Conservation (phyloP, 2,113 vertebrate species). For the Corvus moneduloides region DNA sequence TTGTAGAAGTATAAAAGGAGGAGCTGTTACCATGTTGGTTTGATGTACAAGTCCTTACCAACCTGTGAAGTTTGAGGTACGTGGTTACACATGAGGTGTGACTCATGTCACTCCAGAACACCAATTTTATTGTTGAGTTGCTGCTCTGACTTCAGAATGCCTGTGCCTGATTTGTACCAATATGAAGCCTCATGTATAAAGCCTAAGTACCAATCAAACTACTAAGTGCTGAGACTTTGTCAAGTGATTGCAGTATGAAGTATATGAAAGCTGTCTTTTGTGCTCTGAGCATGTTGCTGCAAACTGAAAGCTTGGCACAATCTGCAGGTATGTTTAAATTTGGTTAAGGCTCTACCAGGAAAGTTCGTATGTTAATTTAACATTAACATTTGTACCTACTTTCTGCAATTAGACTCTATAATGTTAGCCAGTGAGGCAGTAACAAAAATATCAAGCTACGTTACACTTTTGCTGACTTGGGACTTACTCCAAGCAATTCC, state of each 20-base stretch:
- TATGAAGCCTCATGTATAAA: background rate
- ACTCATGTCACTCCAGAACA: background rate
- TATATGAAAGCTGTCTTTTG: background rate
- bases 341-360: background rate
- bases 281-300: background rate
- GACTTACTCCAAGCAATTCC: background rate
- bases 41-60: background rate
- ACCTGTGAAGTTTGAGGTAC: background rate
- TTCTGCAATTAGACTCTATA: background rate
- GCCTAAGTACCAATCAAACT: background rate
- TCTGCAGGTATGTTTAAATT: background rate
- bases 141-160: background rate
- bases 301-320: background rate
- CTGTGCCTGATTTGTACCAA: background rate
- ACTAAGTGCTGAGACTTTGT: background rate
- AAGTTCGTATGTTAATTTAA: background rate
- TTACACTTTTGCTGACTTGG: background rate
- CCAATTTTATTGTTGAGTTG: background rate
- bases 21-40: background rate
- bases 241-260: background rate
- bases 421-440: background rate
- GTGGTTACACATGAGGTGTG: accelerated
- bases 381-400: background rate
- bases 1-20: background rate
- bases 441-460: background rate